Conservation (phyloP, 1,140 invertebrate genomes). For the Nixonia krombeini region DNA sequence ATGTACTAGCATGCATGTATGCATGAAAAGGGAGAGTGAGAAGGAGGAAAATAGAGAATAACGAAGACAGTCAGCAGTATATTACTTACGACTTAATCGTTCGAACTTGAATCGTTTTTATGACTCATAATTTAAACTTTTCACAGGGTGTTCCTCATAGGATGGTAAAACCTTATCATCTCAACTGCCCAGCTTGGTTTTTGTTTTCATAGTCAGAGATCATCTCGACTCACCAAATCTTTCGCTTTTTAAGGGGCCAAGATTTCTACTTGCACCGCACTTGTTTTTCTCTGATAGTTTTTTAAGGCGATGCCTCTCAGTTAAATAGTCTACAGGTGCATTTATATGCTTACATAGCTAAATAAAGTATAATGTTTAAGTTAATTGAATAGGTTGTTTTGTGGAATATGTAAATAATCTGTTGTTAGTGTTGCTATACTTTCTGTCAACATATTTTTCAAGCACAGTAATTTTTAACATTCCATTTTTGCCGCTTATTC, state of each 20-base stretch:
- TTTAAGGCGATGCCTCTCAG: too few species aligned
- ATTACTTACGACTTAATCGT: constrained; percentile 61
- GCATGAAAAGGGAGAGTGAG: constrained; percentile 18
- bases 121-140: constrained; percentile 59
- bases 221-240: neutral
- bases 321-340: too few species aligned
- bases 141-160: constrained; percentile 46
- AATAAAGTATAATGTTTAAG: too few species aligned
- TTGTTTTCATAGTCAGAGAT: neutral
- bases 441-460: too few species aligned
- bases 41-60: constrained; percentile 15
- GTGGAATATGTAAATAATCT: too few species aligned
- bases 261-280: too few species aligned
- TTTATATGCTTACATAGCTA: too few species aligned
- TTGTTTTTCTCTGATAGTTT: too few species aligned
- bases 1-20: constrained; percentile 3
- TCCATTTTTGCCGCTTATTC: too few species aligned
- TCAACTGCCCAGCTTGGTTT: neutral
- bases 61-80: constrained; percentile 35
- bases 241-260: neutral
- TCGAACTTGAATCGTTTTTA: constrained; percentile 59
- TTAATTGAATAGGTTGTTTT: too few species aligned
- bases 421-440: too few species aligned
- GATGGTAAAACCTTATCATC: constrained; percentile 20
- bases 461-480: too few species aligned